Percentiles rank a stretch among this genome's conserved stretches.
Evolutionary conservation across 1,140 invertebrate species (phyloP).

Genomic region (Aphis gossypii): DNA sequence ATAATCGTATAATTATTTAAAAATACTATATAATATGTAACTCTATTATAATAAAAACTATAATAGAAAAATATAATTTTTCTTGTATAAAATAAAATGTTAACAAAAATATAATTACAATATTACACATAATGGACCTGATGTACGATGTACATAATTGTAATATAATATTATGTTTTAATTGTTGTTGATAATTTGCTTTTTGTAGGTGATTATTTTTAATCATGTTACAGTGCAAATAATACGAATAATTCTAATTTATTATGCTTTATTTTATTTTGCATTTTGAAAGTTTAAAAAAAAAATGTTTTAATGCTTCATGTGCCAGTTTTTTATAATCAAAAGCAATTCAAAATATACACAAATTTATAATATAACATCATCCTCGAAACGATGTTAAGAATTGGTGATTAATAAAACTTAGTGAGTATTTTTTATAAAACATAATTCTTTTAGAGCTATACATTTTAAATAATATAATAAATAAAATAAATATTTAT

Average conservation of each 20-base stretch:
- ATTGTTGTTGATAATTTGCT: constrained; percentile 20
- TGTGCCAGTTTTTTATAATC: constrained; percentile 28
- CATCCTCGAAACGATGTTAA: not conserved
- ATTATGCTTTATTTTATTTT: not conserved
- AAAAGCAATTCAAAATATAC: not conserved
- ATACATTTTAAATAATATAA: not conserved
- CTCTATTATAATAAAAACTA: no score
- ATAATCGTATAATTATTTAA: no score
- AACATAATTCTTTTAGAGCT: not conserved
- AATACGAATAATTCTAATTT: not conserved
- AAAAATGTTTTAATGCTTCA: constrained; percentile 20
- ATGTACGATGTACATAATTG: not conserved
- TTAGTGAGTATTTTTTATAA: constrained; percentile 18
- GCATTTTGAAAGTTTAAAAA: not conserved
- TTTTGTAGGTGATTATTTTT: constrained; percentile 11
- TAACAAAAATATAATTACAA: not conserved
- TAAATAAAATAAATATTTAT: not conserved
- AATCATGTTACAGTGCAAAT: not conserved
- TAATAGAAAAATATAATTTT: no score
- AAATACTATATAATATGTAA: no score
- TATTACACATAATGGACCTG: not conserved
- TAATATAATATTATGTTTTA: not conserved
- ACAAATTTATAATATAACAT: not conserved
- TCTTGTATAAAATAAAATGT: no score
- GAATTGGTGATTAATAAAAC: not conserved